These are phyloP conservation scores for Amblyraja radiata DNA, from an alignment of 2,797 vertebrate genomes.

Conservation along the genomic window DNA sequence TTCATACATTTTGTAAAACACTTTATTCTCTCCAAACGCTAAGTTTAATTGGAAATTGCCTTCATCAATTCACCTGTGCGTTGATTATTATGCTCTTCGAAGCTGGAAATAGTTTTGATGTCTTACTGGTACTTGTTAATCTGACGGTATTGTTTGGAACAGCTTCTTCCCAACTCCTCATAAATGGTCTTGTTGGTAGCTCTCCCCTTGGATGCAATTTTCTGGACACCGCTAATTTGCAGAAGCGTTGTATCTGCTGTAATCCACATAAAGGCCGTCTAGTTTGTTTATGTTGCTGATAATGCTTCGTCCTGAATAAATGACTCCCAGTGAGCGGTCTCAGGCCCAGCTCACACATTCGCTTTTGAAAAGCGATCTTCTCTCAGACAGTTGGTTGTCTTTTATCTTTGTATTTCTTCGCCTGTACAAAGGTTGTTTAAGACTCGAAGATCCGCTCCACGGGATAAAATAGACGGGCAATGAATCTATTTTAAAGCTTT, in stretches of 20 bases:
- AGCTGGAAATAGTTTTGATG: neutral
- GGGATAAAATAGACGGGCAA: conserved; percentile 59
- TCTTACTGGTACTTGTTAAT: neutral
- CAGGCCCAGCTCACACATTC: conserved; percentile 50
- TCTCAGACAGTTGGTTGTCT: conserved; percentile 69
- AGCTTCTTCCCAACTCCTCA: neutral
- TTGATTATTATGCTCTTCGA: neutral
- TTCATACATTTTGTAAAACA: neutral
- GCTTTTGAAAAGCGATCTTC: conserved; percentile 79
- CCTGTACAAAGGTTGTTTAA: conserved; percentile 63
- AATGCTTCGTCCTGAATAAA: conserved; percentile 63
- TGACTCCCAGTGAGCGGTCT: conserved; percentile 70
- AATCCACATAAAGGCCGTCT: conserved; percentile 68
- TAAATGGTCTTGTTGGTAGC: neutral
- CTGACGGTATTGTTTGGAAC: neutral
- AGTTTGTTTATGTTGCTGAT: conserved; percentile 77
- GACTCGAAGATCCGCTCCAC: conserved; percentile 51
- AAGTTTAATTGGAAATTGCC: neutral
- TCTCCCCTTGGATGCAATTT: neutral
- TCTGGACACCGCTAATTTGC: conserved; percentile 60
- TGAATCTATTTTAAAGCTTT: conserved; percentile 71
- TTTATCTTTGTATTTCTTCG: conserved; percentile 66
- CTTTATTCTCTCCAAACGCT: neutral
- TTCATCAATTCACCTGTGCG: neutral
- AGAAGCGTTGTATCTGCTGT: conserved; percentile 65